Evolutionary conservation across 1,140 invertebrate genomes (phyloP).

Genomic region (Zaprionus gabonicus): DNA sequence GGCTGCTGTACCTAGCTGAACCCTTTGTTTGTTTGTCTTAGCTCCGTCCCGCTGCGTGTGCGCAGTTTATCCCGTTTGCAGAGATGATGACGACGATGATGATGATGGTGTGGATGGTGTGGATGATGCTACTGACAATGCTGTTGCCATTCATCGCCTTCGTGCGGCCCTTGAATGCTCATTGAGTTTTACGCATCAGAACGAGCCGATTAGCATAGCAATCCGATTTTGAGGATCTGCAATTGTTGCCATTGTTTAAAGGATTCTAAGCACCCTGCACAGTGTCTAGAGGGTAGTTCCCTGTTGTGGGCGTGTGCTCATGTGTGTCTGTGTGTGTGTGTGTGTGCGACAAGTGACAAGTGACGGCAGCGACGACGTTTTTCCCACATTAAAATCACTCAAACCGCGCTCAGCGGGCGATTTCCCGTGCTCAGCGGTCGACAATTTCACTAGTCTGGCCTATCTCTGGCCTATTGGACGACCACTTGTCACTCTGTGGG

Average conservation of each 20-base stretch:
- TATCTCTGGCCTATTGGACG: slow-evolving; percentile 40
- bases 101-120: slow-evolving; percentile 3
- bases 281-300: slow-evolving; percentile 51
- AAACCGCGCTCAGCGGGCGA: slow-evolving; percentile 37
- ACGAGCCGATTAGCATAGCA: slow-evolving; percentile 69
- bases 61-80: background rate
- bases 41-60: slow-evolving; percentile 37
- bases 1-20: slow-evolving; percentile 27
- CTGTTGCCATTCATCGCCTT: slow-evolving; percentile 16
- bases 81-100: background rate
- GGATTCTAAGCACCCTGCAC: slow-evolving; percentile 48
- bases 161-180: slow-evolving; percentile 60
- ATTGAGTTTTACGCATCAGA: slow-evolving; percentile 74
- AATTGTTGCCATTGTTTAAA: slow-evolving; percentile 61
- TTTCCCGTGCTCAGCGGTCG: slow-evolving; percentile 12
- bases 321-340: too few relatives aligned
- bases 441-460: slow-evolving; percentile 28
- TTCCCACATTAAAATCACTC: slow-evolving; percentile 71
- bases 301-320: slow-evolving; percentile 64
- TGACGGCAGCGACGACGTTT: slow-evolving; percentile 51
- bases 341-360: slow-evolving; percentile 52
- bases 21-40: slow-evolving; percentile 32
- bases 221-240: slow-evolving; percentile 74
- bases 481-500: slow-evolving; percentile 35
- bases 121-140: background rate